phyloP scores from a whole-genome alignment of 2,888 invertebrate species.

The Suillia variegata region DNA sequence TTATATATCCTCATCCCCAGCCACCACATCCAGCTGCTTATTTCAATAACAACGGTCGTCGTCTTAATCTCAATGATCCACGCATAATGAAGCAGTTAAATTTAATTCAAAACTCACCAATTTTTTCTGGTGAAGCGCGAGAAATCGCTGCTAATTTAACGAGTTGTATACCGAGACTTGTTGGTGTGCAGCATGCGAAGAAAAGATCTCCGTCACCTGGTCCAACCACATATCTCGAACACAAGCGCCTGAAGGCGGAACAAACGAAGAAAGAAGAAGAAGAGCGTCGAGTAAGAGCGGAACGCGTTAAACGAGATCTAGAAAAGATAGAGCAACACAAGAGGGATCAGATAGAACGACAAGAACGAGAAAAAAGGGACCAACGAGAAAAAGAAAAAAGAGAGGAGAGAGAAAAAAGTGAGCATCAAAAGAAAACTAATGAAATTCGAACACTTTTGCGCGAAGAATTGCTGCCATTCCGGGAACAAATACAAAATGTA shows the following conservation, averaged over 20 bases:
- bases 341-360: too few species aligned
- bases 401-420: background rate
- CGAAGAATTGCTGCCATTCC: background rate
- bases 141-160: background rate
- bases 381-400: too few species aligned
- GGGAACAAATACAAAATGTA: background rate
- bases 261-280: background rate
- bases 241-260: slow-evolving; percentile 27
- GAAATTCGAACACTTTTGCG: background rate
- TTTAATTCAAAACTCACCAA: background rate
- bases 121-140: background rate
- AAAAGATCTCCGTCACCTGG: background rate
- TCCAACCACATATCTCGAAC: slow-evolving; percentile 28
- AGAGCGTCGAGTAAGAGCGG: background rate
- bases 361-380: slow-evolving; percentile 8
- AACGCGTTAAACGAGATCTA: slow-evolving; percentile 2
- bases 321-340: slow-evolving; percentile 8
- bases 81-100: background rate
- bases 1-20: too few species aligned
- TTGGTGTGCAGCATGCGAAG: too few species aligned
- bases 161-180: too few species aligned
- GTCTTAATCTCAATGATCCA: background rate
- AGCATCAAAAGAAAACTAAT: background rate
- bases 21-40: background rate
- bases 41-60: background rate